phyloP scores from a whole-genome alignment of 2,888 invertebrate genomes.

The Tipula confusa region DNA sequence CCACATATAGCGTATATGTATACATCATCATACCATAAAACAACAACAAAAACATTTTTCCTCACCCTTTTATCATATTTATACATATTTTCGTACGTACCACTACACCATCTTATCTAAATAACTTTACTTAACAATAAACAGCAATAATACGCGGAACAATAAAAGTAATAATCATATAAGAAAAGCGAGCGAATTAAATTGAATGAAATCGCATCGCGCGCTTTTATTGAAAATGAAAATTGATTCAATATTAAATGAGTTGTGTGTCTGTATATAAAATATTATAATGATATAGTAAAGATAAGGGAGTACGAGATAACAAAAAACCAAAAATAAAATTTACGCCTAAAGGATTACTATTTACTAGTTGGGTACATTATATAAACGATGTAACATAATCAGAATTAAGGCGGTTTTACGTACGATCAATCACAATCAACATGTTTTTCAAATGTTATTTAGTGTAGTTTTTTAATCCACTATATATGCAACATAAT shows the following conservation, averaged over 20 bases:
- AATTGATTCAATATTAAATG: not conserved
- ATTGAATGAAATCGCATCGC: not conserved
- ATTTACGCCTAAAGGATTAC: not conserved
- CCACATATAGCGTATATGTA: not conserved
- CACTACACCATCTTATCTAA: not conserved
- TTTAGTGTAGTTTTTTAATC: not conserved
- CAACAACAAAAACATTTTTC: not conserved
- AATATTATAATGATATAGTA: not conserved
- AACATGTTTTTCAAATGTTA: not conserved
- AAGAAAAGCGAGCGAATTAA: not conserved
- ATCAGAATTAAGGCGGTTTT: not conserved
- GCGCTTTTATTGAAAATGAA: not conserved
- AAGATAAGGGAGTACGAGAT: not conserved
- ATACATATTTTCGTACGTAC: not conserved
- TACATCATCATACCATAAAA: not conserved
- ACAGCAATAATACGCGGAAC: not conserved
- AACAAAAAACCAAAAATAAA: slow-evolving; percentile 6
- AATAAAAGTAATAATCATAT: not conserved
- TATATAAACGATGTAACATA: not conserved
- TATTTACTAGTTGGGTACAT: not conserved
- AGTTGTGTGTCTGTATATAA: too few relatives aligned
- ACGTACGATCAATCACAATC: not conserved
- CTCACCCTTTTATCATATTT: not conserved
- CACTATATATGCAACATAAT: not conserved
- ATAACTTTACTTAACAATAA: not conserved